phyloP scores from a whole-genome alignment of 2,888 invertebrate species.

The Subacronicta megacephala region DNA sequence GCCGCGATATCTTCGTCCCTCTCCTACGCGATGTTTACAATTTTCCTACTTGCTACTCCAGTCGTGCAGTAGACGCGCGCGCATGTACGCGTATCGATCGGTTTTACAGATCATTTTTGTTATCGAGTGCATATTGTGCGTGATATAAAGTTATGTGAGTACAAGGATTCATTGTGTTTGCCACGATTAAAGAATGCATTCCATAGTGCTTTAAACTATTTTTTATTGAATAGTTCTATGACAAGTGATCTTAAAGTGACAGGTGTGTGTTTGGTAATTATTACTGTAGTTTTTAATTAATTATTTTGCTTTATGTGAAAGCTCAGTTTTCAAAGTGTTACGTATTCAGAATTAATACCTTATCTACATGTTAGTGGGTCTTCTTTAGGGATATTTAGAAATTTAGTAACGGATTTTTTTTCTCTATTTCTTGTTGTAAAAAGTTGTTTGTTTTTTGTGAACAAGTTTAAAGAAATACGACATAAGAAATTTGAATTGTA shows the following conservation, averaged over 20 bases:
- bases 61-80: slow-evolving; percentile 71
- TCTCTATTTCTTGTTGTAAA: no score
- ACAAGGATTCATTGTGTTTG: slow-evolving; percentile 55
- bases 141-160: slow-evolving; percentile 40
- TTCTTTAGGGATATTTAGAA: no score
- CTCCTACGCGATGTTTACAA: slow-evolving; percentile 75
- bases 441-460: no score
- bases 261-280: slow-evolving; percentile 5
- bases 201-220: slow-evolving; percentile 52
- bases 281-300: background rate
- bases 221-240: slow-evolving; percentile 64
- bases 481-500: no score
- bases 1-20: slow-evolving; percentile 59
- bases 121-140: slow-evolving; percentile 46
- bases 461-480: no score
- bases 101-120: slow-evolving; percentile 55
- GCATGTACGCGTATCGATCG: slow-evolving; percentile 65
- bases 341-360: no score
- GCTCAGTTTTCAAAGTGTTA: background rate
- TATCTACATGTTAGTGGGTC: no score
- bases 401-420: no score
- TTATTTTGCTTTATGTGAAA: background rate
- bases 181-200: slow-evolving; percentile 55
- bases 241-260: slow-evolving; percentile 33
- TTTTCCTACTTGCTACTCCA: slow-evolving; percentile 69